A percentile compares a stretch with the other conserved stretches of the same genome.
Conservation (phyloP, 1,140 invertebrate species). For the Caerostris extrusa region DNA sequence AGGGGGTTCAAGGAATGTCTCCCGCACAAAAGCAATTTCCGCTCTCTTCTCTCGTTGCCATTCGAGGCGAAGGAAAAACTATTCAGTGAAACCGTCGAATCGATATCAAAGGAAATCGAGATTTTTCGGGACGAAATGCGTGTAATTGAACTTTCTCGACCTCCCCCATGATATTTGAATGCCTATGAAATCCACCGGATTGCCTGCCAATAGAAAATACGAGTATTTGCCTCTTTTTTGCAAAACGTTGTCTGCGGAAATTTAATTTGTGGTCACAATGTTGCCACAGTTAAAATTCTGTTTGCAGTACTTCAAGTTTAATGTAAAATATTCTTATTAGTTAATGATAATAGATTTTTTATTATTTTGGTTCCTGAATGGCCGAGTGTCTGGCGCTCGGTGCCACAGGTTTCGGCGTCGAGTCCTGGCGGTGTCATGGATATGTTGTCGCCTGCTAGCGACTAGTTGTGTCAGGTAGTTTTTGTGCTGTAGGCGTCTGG, state of each 20-base stretch:
- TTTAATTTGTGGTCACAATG: background rate
- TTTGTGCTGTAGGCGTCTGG: too few species aligned
- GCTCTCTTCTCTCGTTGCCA: slow-evolving; percentile 1
- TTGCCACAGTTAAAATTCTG: too few species aligned
- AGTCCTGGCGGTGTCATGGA: too few species aligned
- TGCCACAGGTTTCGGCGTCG: too few species aligned
- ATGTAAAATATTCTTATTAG: too few species aligned
- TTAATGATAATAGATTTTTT: too few species aligned
- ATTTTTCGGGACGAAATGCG: background rate
- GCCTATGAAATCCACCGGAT: background rate
- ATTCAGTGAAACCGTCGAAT: background rate
- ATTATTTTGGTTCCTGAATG: too few species aligned
- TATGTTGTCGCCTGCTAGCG: too few species aligned
- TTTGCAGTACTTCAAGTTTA: too few species aligned
- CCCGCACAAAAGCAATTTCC: slow-evolving; percentile 63
- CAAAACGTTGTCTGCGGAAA: background rate
- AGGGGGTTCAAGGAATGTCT: background rate
- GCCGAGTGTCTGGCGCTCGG: too few species aligned
- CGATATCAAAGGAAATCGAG: slow-evolving; percentile 3
- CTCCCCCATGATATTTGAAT: background rate
- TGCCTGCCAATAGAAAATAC: background rate
- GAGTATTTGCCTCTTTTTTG: background rate
- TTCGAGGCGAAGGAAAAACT: background rate
- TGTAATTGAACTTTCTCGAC: slow-evolving; percentile 29
- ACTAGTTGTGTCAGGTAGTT: too few species aligned